These are phyloP conservation scores for Amiota mariae DNA, from an alignment of 2,888 invertebrate species.

Conservation along the genomic window DNA sequence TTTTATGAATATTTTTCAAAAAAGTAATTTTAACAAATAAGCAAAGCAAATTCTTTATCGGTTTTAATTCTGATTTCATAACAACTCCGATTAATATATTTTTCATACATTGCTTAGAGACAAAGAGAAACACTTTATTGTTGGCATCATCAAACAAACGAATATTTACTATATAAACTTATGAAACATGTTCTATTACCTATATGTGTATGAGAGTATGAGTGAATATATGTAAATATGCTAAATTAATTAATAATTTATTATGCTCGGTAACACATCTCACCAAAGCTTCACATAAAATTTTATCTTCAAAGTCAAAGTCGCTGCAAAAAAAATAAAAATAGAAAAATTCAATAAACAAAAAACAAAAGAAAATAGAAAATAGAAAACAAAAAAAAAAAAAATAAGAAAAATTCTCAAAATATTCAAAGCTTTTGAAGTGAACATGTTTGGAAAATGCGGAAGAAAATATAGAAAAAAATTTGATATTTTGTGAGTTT, in stretches of 20 bases:
- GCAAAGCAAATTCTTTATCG: too few species aligned
- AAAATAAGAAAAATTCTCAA: not conserved
- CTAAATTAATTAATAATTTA: constrained; percentile 60
- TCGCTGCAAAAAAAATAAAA: constrained; percentile 39
- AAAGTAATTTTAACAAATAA: too few species aligned
- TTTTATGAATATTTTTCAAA: too few species aligned
- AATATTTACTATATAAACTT: too few species aligned
- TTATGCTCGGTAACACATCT: constrained; percentile 24
- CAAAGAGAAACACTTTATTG: not conserved
- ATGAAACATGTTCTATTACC: too few species aligned
- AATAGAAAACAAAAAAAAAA: not conserved
- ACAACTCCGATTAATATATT: too few species aligned
- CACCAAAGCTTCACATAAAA: not conserved
- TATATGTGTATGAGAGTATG: constrained; percentile 19
- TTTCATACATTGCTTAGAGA: too few species aligned
- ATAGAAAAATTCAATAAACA: constrained; percentile 46
- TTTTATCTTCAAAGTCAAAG: constrained; percentile 60
- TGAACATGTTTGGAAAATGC: not conserved
- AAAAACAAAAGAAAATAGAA: not conserved
- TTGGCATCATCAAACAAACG: too few species aligned
- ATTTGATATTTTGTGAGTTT: not conserved
- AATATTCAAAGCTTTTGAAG: constrained; percentile 8
- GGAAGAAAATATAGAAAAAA: constrained; percentile 4
- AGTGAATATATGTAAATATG: constrained; percentile 34
- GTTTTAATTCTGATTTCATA: too few species aligned